A percentile compares a stretch with the other conserved stretches of the same genome.
phyloP scores from a whole-genome alignment of 2,113 vertebrate genomes.

The Pseudolaguvia tuberculata region DNA sequence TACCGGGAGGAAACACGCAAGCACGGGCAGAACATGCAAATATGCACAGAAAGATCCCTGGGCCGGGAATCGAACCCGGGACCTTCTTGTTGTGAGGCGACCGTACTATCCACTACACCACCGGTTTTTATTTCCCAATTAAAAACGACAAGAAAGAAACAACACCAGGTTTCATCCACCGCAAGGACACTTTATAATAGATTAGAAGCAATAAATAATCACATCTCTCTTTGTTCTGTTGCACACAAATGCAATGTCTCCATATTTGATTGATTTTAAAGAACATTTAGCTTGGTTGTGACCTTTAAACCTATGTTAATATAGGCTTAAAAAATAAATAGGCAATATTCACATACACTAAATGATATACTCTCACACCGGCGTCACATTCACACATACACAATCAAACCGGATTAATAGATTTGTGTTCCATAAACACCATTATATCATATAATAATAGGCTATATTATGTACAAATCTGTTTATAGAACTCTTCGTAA shows the following conservation, averaged over 20 bases:
- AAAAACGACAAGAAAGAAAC: not conserved
- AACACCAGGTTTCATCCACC: constrained; percentile 49
- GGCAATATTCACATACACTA: constrained; percentile 43
- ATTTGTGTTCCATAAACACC: constrained; percentile 49
- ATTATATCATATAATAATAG: constrained; percentile 51
- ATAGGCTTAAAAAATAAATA: constrained; percentile 55
- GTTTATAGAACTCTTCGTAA: constrained; percentile 69
- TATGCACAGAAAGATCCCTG: too few species aligned
- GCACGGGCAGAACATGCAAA: too few species aligned
- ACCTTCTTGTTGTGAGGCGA: too few species aligned
- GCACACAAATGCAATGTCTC: constrained; percentile 58
- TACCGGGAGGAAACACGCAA: too few species aligned
- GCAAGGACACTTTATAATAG: constrained; percentile 71
- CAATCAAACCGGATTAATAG: constrained; percentile 51
- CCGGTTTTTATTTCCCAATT: not conserved
- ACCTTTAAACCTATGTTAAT: constrained; percentile 38
- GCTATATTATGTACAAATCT: constrained; percentile 69
- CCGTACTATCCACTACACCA: too few species aligned
- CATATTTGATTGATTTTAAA: constrained; percentile 35
- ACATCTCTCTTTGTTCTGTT: constrained; percentile 66
- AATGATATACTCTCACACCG: constrained; percentile 29
- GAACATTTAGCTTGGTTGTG: constrained; percentile 41
- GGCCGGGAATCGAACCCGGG: too few species aligned
- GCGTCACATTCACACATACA: constrained; percentile 38
- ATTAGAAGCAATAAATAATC: constrained; percentile 76